Conservation (phyloP, 2,113 vertebrate genomes). For the Spea bombifrons region DNA sequence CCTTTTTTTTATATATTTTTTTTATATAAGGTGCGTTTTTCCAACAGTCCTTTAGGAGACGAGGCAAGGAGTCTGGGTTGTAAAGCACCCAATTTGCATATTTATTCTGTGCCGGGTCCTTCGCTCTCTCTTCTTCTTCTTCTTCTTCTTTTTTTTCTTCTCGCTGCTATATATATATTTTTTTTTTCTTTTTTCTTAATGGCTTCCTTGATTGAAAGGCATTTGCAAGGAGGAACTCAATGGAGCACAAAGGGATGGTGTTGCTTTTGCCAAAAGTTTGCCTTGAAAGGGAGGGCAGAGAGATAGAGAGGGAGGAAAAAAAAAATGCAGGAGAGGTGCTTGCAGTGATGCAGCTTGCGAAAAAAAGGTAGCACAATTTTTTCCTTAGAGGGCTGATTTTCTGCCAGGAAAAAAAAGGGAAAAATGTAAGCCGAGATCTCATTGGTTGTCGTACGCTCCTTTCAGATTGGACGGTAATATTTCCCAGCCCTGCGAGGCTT, state of each 20-base stretch:
- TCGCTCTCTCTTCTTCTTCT: constrained; percentile 45
- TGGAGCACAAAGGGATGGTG: constrained; percentile 58
- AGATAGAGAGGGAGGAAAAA: constrained; percentile 53
- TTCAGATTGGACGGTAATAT: constrained; percentile 22
- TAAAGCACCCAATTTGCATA: constrained; percentile 75
- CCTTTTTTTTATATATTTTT: constrained; percentile 11
- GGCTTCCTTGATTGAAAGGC: constrained; percentile 57
- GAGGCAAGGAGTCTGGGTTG: constrained; percentile 65
- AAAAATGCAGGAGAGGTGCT: constrained; percentile 63
- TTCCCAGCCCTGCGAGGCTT: background rate
- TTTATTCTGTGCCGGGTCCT: constrained; percentile 69
- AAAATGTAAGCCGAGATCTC: constrained; percentile 1
- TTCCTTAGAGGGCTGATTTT: constrained; percentile 29
- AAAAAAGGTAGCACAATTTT: constrained; percentile 30
- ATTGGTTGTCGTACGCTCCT: constrained; percentile 20
- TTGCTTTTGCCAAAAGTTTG: constrained; percentile 77
- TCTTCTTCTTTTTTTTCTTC: no score
- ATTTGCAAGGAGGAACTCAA: constrained; percentile 56
- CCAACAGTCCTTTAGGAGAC: constrained; percentile 70
- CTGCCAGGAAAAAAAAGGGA: constrained; percentile 27
- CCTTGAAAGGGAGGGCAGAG: constrained; percentile 52
- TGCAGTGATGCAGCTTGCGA: constrained; percentile 52
- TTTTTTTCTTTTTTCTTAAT: constrained; percentile 51
- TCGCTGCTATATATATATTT: constrained; percentile 44
- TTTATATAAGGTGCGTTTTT: constrained; percentile 38